Conservation (phyloP, 64 coral and sea anemone species). For the Trachythela sp. region DNA sequence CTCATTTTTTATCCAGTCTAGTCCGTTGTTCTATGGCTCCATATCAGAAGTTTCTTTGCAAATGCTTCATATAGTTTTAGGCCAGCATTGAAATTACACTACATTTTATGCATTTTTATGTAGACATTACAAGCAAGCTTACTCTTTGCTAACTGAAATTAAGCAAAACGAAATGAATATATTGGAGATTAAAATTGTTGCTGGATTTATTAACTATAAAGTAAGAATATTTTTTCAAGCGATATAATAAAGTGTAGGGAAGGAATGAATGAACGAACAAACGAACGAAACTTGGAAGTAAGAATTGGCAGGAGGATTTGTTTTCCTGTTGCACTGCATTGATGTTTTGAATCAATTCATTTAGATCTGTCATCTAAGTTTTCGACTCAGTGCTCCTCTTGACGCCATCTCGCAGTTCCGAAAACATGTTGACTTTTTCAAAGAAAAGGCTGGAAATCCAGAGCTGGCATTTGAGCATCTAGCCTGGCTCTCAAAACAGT, state of each 20-base stretch:
- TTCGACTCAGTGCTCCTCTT: conserved; percentile 83
- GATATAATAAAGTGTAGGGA: no score
- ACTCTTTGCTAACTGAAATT: conserved; percentile 80
- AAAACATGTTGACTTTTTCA: conserved; percentile 96
- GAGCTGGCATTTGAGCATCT: conserved; percentile 95
- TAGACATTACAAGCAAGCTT: conserved; percentile 95
- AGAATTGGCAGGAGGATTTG: not conserved
- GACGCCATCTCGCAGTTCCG: conserved; percentile 99
- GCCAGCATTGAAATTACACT: no score
- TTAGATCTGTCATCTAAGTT: conserved; percentile 89
- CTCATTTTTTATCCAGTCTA: not conserved
- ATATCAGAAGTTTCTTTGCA: not conserved
- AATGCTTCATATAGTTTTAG: no score
- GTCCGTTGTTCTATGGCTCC: not conserved
- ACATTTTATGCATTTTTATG: not conserved
- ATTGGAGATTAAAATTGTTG: conserved; percentile 96
- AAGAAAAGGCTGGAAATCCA: conserved; percentile 87
- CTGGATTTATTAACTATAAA: conserved; percentile 94
- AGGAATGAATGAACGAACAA: not conserved
- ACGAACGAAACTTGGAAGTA: not conserved
- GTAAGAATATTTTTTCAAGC: conserved; percentile 37
- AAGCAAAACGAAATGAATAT: conserved; percentile 82
- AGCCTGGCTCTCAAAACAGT: conserved; percentile 99
- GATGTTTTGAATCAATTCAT: not conserved
- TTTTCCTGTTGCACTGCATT: not conserved